These are phyloP conservation scores for Anniella stebbinsi DNA, from an alignment of 2,797 vertebrate species.

Conservation along the genomic window DNA sequence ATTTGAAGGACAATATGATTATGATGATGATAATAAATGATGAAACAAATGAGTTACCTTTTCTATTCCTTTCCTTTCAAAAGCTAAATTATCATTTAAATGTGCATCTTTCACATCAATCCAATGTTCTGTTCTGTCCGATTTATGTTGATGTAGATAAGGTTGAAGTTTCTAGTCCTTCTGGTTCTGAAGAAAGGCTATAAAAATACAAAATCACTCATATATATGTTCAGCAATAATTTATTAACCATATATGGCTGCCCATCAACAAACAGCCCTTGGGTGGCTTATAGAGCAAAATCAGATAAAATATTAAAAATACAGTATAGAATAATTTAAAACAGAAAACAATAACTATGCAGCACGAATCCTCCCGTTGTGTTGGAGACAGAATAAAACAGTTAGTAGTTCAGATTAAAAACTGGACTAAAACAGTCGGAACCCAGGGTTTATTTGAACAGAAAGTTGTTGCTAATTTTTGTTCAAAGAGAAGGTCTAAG, in stretches of 20 bases:
- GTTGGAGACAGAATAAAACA: background rate
- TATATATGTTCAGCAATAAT: background rate
- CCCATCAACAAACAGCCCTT: background rate
- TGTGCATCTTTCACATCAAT: fast-evolving
- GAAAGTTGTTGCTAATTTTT: too few relatives aligned
- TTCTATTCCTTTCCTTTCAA: constrained; percentile 28
- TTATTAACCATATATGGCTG: background rate
- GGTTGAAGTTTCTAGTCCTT: too few relatives aligned
- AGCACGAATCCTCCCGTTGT: background rate
- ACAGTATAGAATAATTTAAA: background rate
- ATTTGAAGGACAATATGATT: background rate
- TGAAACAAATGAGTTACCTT: constrained; percentile 28
- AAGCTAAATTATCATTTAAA: constrained; percentile 11
- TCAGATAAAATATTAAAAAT: background rate
- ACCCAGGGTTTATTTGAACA: too few relatives aligned
- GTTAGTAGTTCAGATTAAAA: background rate
- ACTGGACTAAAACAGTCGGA: background rate
- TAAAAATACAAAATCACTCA: background rate
- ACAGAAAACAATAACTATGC: background rate
- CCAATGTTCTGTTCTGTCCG: constrained; percentile 16
- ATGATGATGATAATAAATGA: background rate
- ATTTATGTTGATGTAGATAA: background rate
- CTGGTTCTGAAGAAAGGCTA: too few relatives aligned
- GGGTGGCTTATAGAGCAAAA: background rate
- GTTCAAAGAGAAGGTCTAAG: too few relatives aligned